Conservation (phyloP, 2,113 vertebrate species). For the Spea multiplicata region DNA sequence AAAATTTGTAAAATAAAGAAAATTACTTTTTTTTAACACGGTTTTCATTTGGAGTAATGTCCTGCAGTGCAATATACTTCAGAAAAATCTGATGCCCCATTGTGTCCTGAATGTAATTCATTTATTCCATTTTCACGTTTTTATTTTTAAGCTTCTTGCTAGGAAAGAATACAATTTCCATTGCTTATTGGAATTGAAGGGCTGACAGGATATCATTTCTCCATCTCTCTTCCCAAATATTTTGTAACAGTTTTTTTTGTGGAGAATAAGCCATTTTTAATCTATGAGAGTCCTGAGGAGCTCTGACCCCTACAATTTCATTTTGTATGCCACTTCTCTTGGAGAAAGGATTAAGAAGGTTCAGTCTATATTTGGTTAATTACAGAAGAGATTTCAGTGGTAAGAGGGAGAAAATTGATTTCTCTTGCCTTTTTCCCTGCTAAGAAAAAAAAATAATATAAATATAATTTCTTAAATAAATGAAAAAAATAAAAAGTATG, state of each 20-base stretch:
- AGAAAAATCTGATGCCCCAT: constrained; percentile 39
- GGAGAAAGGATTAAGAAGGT: not conserved
- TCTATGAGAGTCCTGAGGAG: not conserved
- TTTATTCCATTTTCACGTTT: constrained; percentile 40
- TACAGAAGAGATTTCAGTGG: too few relatives aligned
- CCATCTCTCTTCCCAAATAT: constrained; percentile 26
- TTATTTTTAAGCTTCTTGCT: constrained; percentile 38
- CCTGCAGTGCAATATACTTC: constrained; percentile 46
- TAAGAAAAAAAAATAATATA: too few relatives aligned
- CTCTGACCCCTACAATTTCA: not conserved
- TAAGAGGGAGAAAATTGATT: too few relatives aligned
- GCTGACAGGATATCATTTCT: constrained; percentile 43
- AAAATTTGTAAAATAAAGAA: constrained; percentile 41
- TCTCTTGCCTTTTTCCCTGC: too few relatives aligned
- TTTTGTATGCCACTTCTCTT: not conserved
- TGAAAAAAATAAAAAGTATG: too few relatives aligned
- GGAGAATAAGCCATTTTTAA: not conserved
- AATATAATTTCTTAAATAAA: too few relatives aligned
- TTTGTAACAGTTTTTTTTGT: constrained; percentile 7
- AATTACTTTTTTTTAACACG: constrained; percentile 40
- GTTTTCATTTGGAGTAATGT: constrained; percentile 41
- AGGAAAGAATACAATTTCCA: constrained; percentile 23
- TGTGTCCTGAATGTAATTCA: constrained; percentile 47
- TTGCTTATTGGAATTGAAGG: constrained; percentile 15
- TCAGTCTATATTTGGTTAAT: too few relatives aligned